Evolutionary conservation across 2,888 invertebrate species (phyloP).

Genomic region (Panopea generosa): DNA sequence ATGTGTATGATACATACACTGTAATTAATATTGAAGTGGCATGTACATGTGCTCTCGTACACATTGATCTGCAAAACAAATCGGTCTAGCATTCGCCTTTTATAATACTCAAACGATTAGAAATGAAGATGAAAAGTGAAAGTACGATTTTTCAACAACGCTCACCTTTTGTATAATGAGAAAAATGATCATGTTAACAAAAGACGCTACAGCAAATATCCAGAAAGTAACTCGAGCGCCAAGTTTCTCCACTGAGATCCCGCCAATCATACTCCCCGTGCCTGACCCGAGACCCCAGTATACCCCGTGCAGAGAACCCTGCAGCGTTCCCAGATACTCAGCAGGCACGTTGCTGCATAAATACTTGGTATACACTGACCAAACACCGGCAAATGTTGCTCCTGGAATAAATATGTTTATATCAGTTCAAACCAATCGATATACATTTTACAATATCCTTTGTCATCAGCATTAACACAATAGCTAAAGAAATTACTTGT

Average conservation of each 20-base stretch:
- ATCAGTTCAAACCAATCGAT: no score
- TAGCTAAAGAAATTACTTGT: no score
- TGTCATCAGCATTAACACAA: no score
- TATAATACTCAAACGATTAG: neutral
- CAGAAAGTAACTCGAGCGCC: conserved; percentile 65
- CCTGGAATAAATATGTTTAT: conserved; percentile 50
- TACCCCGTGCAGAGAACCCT: conserved; percentile 68
- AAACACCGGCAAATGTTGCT: conserved; percentile 65
- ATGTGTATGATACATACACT: no score
- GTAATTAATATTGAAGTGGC: no score
- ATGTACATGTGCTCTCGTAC: no score
- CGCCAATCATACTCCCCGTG: conserved; percentile 62
- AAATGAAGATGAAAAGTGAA: neutral
- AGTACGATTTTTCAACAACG: neutral
- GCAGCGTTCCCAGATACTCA: conserved; percentile 65
- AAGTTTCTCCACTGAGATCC: conserved; percentile 55
- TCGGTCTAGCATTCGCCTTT: neutral
- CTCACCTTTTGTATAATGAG: conserved; percentile 60
- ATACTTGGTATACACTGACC: conserved; percentile 64
- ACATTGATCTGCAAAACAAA: no score
- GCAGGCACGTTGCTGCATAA: conserved; percentile 58
- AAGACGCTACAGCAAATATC: conserved; percentile 63
- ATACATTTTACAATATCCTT: no score
- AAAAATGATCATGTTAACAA: conserved; percentile 56
- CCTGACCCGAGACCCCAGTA: conserved; percentile 70